phyloP scores from a whole-genome alignment of 2,888 invertebrate genomes.

The Troides aeacus region DNA sequence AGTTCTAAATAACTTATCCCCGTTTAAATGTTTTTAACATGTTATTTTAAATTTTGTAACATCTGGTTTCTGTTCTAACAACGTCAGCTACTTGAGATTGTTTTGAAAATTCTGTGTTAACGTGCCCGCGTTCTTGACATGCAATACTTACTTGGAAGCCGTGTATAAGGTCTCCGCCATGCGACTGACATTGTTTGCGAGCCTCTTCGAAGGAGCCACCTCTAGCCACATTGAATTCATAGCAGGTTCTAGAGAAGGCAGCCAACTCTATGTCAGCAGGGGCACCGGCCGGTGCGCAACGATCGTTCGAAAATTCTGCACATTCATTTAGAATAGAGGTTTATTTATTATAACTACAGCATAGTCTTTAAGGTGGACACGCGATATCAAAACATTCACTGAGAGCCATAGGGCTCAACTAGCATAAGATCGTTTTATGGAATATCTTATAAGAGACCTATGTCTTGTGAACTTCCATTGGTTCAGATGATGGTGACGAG shows the following conservation, averaged over 20 bases:
- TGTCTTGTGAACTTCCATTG: no score
- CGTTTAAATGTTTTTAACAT: not conserved
- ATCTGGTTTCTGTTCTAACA: not conserved
- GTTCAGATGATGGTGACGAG: no score
- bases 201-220: conserved; percentile 92
- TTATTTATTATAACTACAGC: not conserved
- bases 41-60: not conserved
- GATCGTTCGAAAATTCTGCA: conserved; percentile 91
- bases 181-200: conserved; percentile 85
- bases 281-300: conserved; percentile 86
- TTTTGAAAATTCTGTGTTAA: not conserved
- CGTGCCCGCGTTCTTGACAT: not conserved
- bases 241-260: conserved; percentile 92
- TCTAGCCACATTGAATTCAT: conserved; percentile 90
- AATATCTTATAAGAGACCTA: no score
- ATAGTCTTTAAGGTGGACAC: no score
- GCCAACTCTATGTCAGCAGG: conserved; percentile 90
- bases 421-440: no score
- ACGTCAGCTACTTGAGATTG: not conserved
- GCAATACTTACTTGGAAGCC: conserved; percentile 77
- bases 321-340: conserved; percentile 27
- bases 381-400: no score
- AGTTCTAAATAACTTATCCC: not conserved
- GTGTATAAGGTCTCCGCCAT: conserved; percentile 86
- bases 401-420: no score